phyloP scores from a whole-genome alignment of 2,113 vertebrate species.

The Glaucidium brasilianum region DNA sequence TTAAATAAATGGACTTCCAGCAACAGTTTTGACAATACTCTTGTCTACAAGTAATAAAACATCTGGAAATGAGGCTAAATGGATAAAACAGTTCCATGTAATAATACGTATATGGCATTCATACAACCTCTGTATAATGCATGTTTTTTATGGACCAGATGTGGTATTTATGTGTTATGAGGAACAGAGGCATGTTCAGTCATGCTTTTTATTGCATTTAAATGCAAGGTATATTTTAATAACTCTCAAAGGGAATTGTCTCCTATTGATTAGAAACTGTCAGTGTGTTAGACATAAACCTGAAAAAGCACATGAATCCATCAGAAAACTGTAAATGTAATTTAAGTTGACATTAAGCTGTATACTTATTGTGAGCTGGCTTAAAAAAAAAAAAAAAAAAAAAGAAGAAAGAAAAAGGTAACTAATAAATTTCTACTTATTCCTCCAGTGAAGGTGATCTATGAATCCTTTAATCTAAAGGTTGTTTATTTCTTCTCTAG shows the following conservation, averaged over 20 bases:
- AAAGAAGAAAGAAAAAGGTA: neutral
- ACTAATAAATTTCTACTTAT: constrained; percentile 66
- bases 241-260: constrained; percentile 72
- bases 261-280: constrained; percentile 73
- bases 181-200: constrained; percentile 75
- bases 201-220: constrained; percentile 76
- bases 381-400: neutral
- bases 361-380: constrained; percentile 39
- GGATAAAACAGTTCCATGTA: constrained; percentile 77
- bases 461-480: constrained; percentile 59
- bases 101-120: constrained; percentile 75
- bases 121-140: constrained; percentile 68
- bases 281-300: constrained; percentile 74
- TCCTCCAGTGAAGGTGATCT: constrained; percentile 44
- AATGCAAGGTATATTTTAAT: constrained; percentile 77
- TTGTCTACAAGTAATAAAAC: constrained; percentile 78
- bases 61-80: constrained; percentile 78
- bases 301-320: constrained; percentile 66
- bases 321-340: constrained; percentile 70
- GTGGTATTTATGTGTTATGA: constrained; percentile 75
- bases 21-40: constrained; percentile 68
- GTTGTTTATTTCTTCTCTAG: constrained; percentile 62
- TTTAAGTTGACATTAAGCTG: constrained; percentile 66
- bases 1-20: constrained; percentile 70
- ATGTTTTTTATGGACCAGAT: constrained; percentile 76